A percentile compares a stretch with the other conserved stretches of the same genome.
These are phyloP conservation scores for Anthoscopus minutus DNA, from an alignment of 2,113 vertebrate genomes.

Conservation along the genomic window DNA sequence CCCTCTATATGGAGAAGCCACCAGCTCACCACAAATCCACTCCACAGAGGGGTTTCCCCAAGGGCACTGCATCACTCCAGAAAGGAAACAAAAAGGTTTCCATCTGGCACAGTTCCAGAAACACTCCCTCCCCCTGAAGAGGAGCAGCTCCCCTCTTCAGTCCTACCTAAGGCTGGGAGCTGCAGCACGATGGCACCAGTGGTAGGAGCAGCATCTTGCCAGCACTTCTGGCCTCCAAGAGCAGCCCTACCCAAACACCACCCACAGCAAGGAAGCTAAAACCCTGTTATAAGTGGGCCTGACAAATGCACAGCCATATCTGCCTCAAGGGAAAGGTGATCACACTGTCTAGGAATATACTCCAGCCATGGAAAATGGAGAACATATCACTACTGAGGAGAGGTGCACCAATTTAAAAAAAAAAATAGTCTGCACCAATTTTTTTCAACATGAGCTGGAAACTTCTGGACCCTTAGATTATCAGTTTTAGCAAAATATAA, in stretches of 20 bases:
- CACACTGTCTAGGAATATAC: neutral
- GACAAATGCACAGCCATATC: neutral
- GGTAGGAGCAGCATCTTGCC: neutral
- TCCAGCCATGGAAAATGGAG: neutral
- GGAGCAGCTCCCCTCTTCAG: neutral
- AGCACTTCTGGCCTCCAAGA: neutral
- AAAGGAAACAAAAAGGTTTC: neutral
- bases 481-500: neutral
- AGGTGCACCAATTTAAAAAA: neutral
- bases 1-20: neutral
- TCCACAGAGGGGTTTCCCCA: neutral
- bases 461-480: neutral
- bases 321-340: neutral
- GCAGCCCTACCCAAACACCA: neutral
- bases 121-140: neutral
- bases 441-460: neutral
- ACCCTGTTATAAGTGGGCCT: neutral
- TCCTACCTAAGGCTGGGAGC: neutral
- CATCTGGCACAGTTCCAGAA: neutral
- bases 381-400: neutral
- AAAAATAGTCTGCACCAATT: neutral
- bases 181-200: neutral
- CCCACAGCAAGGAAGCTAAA: neutral
- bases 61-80: neutral
- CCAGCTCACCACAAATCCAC: neutral